Evolutionary conservation across 2,113 vertebrate genomes (phyloP).

Genomic region (Bucco capensis): DNA sequence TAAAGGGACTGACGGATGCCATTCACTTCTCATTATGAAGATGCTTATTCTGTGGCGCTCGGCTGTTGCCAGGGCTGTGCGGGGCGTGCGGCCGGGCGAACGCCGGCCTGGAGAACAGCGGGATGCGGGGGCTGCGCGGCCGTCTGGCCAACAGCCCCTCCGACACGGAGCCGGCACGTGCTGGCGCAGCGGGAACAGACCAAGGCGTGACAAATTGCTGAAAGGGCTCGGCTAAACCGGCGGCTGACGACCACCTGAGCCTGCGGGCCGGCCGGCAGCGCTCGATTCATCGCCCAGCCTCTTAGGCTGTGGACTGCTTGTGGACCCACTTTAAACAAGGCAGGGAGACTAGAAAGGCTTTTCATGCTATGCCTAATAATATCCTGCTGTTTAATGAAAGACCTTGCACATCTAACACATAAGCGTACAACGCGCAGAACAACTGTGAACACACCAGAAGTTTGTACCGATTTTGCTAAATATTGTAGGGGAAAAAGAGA

Average conservation of each 20-base stretch:
- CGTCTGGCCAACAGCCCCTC: slow-evolving; percentile 83
- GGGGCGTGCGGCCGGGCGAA: slow-evolving; percentile 56
- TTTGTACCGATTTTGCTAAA: background rate
- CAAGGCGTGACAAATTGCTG: slow-evolving; percentile 92
- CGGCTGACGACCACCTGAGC: slow-evolving; percentile 92
- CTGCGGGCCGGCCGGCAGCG: slow-evolving; percentile 64
- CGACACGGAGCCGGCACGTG: slow-evolving; percentile 89
- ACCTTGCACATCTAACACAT: background rate
- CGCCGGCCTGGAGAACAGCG: slow-evolving; percentile 75
- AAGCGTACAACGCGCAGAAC: background rate
- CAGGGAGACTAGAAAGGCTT: slow-evolving; percentile 45
- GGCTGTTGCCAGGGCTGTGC: slow-evolving; percentile 76
- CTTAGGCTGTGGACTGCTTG: slow-evolving; percentile 50
- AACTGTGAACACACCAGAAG: background rate
- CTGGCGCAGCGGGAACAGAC: slow-evolving; percentile 88
- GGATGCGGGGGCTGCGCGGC: slow-evolving; percentile 79
- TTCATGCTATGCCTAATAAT: slow-evolving; percentile 45
- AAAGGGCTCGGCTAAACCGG: slow-evolving; percentile 85
- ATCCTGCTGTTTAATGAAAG: slow-evolving; percentile 60
- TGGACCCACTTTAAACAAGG: slow-evolving; percentile 47
- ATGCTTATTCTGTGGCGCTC: slow-evolving; percentile 77
- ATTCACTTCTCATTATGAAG: slow-evolving; percentile 83
- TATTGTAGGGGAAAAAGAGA: background rate
- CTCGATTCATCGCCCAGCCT: slow-evolving; percentile 61
- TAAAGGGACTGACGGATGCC: slow-evolving; percentile 80